phyloP scores from a whole-genome alignment of 2,797 vertebrate species.

The Coregonus ussuriensis region DNA sequence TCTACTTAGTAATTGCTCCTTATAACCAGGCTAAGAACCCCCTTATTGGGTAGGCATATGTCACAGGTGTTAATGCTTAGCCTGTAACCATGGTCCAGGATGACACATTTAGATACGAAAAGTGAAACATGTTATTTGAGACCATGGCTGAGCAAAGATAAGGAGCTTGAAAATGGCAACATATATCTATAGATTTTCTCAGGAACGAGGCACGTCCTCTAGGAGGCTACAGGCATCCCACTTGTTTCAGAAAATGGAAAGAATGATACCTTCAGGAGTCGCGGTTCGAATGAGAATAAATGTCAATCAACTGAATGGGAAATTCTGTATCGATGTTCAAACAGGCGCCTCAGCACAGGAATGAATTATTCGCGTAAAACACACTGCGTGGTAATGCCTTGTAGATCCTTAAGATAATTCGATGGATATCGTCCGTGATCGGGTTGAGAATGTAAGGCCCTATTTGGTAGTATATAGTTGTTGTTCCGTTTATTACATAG shows the following conservation, averaged over 20 bases:
- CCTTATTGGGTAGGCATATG: not conserved
- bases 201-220: constrained; percentile 3
- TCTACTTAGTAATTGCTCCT: not conserved
- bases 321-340: not conserved
- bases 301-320: not conserved
- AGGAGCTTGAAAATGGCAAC: not conserved
- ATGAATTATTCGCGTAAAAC: not conserved
- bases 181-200: not conserved
- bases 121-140: too few species aligned
- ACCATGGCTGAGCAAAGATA: not conserved
- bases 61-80: not conserved
- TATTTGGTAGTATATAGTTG: not conserved
- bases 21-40: not conserved
- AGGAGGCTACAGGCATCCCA: not conserved
- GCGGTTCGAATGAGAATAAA: not conserved
- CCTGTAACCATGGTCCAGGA: not conserved
- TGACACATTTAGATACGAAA: not conserved
- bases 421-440: not conserved
- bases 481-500: not conserved
- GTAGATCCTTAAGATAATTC: not conserved
- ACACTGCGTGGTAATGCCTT: not conserved
- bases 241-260: not conserved
- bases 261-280: not conserved
- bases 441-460: not conserved
- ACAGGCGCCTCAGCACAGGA: not conserved